Evolutionary conservation across 1,140 invertebrate species (phyloP), one percentile per base, ranked within the genome.

Genomic region (Psilanteris sp.): DNA sequence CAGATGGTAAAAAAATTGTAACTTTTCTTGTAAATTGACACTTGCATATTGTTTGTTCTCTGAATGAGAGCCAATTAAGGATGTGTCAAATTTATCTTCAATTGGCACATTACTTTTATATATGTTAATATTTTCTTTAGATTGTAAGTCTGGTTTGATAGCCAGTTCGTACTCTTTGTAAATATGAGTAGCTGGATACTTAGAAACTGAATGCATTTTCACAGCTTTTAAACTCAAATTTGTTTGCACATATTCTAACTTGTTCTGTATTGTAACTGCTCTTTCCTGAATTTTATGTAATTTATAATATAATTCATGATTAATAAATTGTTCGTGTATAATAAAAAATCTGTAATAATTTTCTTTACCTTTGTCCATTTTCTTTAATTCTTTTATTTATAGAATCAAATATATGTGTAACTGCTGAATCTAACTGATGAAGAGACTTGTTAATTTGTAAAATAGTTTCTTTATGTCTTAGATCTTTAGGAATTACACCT

Each of bases 1-100:
- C 3, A 97, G 93, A 85, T 96, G 94, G 84, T 95, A 97, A 87
- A n/a, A n/a, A n/a, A 96, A 95, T 78, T 96, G 93, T 0, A 96
- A 87, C 78, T 96, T 96, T 80, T 96, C 94, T 75, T 88, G 84
- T 10, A 86, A 62, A 76, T 89, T 88, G 1, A 90, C 87, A 78
- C 92, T 92, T 4, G 89, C 9, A 31, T 83, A 83, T 15, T 88
- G 83, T 52, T 82, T 81, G 18, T 80, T 79, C 36, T 82, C 85
- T 24, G 81, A 88, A 81, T 86, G 89, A 79, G 73, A 82, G n/a
- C 68, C 81, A 3, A 37, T 50, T 14, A 70, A 70, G 34, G 61
- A 50, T 13, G 73, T 64, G 29, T 85, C 79, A n/a, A 73, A 71
- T 29, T 76, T 77, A 50, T 84, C 79, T 31, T 76, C 80, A 48